Evolutionary conservation across 2,888 invertebrate species (phyloP).

Genomic region (Eilema caniola): DNA sequence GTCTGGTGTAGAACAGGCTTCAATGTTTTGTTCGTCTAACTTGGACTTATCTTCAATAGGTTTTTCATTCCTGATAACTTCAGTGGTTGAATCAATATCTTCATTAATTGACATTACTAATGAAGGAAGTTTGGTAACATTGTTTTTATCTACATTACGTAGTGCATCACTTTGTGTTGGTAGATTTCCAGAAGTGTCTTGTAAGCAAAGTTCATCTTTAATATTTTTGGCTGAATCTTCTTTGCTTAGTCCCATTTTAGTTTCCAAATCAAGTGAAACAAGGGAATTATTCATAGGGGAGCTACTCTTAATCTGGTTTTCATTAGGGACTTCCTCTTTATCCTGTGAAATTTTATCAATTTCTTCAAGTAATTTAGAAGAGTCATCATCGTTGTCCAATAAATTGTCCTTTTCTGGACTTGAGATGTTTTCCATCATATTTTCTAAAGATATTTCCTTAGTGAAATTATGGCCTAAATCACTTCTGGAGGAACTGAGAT

Average conservation of each 20-base stretch:
- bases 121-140: not conserved
- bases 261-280: not conserved
- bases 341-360: conserved; percentile 31
- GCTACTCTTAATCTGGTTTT: conserved; percentile 14
- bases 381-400: conserved; percentile 51
- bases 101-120: conserved; percentile 46
- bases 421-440: conserved; percentile 64
- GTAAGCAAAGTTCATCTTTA: not conserved
- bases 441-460: conserved; percentile 66
- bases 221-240: not conserved
- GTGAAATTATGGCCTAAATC: conserved; percentile 59
- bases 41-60: conserved; percentile 29
- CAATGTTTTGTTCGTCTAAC: conserved; percentile 33
- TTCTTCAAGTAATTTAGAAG: conserved; percentile 48
- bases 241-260: not conserved
- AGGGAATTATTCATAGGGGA: not conserved
- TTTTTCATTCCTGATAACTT: conserved; percentile 36
- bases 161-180: conserved; percentile 16
- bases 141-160: not conserved
- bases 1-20: conserved; percentile 66
- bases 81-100: conserved; percentile 69
- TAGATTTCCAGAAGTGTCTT: conserved; percentile 5
- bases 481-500: conserved; percentile 62
- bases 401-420: conserved; percentile 51
- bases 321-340: not conserved